phyloP scores from a whole-genome alignment of 1,140 invertebrate genomes.

The Mesaphorura yosii region DNA sequence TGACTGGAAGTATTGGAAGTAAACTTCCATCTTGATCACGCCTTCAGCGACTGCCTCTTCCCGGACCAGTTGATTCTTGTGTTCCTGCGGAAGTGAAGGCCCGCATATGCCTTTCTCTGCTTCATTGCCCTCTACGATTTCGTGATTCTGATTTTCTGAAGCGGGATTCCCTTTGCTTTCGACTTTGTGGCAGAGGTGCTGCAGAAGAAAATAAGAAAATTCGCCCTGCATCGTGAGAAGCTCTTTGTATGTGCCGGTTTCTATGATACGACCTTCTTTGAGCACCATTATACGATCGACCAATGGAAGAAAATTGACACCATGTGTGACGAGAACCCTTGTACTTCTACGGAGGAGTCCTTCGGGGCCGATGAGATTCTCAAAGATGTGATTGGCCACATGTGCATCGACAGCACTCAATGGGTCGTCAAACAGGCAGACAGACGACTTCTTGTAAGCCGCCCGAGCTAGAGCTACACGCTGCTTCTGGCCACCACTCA shows the following conservation, averaged over 20 bases:
- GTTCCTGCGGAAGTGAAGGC: too few species aligned
- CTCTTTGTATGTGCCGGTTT: slow-evolving; percentile 37
- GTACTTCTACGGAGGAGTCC: slow-evolving; percentile 31
- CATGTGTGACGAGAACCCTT: slow-evolving; percentile 37
- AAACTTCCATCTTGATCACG: neutral
- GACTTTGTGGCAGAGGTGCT: too few species aligned
- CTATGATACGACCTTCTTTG: neutral
- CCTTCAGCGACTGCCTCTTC: neutral
- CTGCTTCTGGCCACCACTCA: slow-evolving; percentile 52
- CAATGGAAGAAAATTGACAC: slow-evolving; percentile 39
- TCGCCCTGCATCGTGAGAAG: slow-evolving; percentile 31
- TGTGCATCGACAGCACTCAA: slow-evolving; percentile 47
- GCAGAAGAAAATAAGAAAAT: too few species aligned
- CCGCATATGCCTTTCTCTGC: too few species aligned
- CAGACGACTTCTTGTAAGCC: slow-evolving; percentile 33
- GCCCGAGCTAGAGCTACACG: slow-evolving; percentile 44
- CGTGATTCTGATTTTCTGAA: too few species aligned
- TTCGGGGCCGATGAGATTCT: slow-evolving; percentile 35
- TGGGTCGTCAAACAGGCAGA: slow-evolving; percentile 51
- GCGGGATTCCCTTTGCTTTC: too few species aligned
- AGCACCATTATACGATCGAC: slow-evolving; percentile 11
- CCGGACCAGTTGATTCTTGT: neutral
- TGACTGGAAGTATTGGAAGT: neutral
- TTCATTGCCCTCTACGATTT: too few species aligned
- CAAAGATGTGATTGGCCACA: slow-evolving; percentile 42